A percentile compares a stretch with the other conserved stretches of the same genome.
These are phyloP conservation scores for Ischnus inquisitorius DNA, from an alignment of 2,888 invertebrate species.

Conservation along the genomic window DNA sequence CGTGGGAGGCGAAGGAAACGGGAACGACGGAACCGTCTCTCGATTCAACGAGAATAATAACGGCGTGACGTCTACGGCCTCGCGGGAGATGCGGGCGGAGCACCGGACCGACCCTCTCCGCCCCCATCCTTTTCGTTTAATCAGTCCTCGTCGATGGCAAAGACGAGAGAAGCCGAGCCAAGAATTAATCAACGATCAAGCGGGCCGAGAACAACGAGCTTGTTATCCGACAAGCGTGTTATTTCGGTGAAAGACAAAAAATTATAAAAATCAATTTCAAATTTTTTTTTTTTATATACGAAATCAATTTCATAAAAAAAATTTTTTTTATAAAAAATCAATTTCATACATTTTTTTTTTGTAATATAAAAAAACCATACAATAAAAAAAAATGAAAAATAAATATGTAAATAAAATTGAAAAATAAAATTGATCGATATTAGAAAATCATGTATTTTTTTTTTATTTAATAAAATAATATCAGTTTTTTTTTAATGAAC, in stretches of 20 bases:
- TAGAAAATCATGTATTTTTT: too few relatives aligned
- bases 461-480: too few relatives aligned
- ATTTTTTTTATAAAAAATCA: too few relatives aligned
- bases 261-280: neutral
- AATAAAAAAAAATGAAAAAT: too few relatives aligned
- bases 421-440: too few relatives aligned
- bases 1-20: slow-evolving; percentile 25
- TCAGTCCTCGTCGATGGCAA: slow-evolving; percentile 50
- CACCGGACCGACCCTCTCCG: neutral
- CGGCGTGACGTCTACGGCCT: slow-evolving; percentile 30
- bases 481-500: too few relatives aligned
- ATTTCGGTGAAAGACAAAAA: neutral
- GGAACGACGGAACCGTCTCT: slow-evolving; percentile 23
- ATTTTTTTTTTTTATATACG: neutral
- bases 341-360: too few relatives aligned
- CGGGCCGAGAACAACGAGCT: slow-evolving; percentile 53
- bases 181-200: slow-evolving; percentile 65
- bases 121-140: slow-evolving; percentile 37
- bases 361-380: too few relatives aligned
- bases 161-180: slow-evolving; percentile 14
- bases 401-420: too few relatives aligned
- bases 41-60: slow-evolving; percentile 59
- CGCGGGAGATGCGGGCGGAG: neutral
- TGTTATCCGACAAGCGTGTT: slow-evolving; percentile 25
- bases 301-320: too few relatives aligned